Percentiles rank a stretch among this genome's conserved stretches.
These are phyloP conservation scores for Camelus bactrianus DNA, from an alignment of 2,113 vertebrate genomes.

Conservation along the genomic window DNA sequence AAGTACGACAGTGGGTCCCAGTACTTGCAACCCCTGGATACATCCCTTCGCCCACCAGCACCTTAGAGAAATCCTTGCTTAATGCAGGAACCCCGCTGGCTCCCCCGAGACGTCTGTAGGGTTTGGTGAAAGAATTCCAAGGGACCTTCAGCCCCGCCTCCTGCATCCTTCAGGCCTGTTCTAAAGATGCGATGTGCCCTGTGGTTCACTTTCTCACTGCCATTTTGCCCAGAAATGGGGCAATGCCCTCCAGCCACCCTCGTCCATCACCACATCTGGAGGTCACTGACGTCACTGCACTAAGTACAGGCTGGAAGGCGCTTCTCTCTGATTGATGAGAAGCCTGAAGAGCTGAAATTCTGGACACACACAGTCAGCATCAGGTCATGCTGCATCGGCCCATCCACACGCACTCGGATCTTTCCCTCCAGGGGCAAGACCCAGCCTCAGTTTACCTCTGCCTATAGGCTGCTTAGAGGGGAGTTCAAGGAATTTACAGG, in stretches of 20 bases:
- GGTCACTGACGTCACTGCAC: accelerated
- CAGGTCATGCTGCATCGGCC: accelerated
- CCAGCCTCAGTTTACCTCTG: background rate
- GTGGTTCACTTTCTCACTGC: accelerated
- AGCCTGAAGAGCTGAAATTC: accelerated
- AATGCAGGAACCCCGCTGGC: background rate
- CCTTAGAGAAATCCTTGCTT: background rate
- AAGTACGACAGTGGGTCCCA: no score
- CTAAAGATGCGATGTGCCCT: accelerated
- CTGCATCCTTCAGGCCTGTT: background rate
- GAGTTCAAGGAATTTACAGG: background rate
- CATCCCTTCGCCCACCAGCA: accelerated
- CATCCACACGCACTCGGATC: background rate
- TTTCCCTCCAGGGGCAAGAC: background rate
- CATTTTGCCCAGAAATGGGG: background rate
- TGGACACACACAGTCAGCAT: background rate
- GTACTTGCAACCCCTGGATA: accelerated
- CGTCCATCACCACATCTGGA: accelerated
- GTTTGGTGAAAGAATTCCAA: background rate
- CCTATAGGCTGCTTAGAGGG: background rate
- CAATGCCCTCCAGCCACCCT: background rate
- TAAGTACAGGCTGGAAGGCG: background rate
- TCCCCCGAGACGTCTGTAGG: background rate
- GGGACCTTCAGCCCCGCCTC: accelerated
- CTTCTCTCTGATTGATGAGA: background rate